Conservation (phyloP, 2,888 invertebrate species). For the Xestia ashworthii region DNA sequence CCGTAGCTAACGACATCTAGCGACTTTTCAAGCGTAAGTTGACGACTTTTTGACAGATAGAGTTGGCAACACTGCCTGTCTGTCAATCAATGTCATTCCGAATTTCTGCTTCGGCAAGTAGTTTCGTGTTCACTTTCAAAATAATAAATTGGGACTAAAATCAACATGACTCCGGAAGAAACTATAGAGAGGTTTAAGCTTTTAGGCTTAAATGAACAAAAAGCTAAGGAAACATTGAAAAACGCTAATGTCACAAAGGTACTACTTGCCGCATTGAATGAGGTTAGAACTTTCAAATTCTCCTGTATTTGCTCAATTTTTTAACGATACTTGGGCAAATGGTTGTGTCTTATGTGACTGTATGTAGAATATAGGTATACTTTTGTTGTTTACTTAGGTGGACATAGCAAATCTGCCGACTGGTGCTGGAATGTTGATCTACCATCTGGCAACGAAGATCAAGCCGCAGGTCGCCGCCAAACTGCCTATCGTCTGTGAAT, state of each 20-base stretch:
- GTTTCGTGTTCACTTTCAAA: slow-evolving; percentile 35
- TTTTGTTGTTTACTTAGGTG: slow-evolving; percentile 78
- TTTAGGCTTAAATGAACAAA: slow-evolving; percentile 97
- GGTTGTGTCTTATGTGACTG: not conserved
- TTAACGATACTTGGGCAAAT: not conserved
- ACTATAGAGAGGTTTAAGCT: slow-evolving; percentile 82
- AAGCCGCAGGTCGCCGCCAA: slow-evolving; percentile 95
- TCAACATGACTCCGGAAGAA: slow-evolving; percentile 84
- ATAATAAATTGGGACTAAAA: slow-evolving; percentile 23
- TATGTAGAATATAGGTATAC: not conserved
- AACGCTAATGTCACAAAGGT: slow-evolving; percentile 96
- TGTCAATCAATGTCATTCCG: not conserved
- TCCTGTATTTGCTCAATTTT: not conserved
- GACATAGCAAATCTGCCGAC: slow-evolving; percentile 86
- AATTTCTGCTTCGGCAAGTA: not conserved
- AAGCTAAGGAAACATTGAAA: slow-evolving; percentile 98
- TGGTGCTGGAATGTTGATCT: slow-evolving; percentile 95
- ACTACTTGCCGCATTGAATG: slow-evolving; percentile 93
- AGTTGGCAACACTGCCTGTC: too few species aligned
- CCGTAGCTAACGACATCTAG: too few species aligned
- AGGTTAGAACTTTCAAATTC: slow-evolving; percentile 90
- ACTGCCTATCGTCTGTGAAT: slow-evolving; percentile 93
- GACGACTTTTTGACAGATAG: too few species aligned
- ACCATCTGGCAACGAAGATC: slow-evolving; percentile 97
- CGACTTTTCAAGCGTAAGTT: too few species aligned